Percentiles rank a stretch among this genome's conserved stretches.
Conservation (phyloP, 2,888 invertebrate species). For the Julus scanicus region DNA sequence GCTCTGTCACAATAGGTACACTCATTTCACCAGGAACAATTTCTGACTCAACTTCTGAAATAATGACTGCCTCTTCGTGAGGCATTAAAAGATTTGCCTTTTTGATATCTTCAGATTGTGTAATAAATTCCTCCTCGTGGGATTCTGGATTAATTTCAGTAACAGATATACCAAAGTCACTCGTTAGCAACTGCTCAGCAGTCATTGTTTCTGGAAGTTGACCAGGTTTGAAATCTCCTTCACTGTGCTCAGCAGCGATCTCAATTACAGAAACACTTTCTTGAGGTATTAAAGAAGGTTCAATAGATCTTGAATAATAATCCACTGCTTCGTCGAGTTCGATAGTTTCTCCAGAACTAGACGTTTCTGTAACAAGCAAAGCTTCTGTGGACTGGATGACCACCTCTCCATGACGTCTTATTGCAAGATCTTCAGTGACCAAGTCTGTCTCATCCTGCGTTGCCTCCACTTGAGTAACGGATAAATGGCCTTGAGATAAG, state of each 20-base stretch:
- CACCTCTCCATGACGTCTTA: constrained; percentile 55
- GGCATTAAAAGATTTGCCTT: constrained; percentile 55
- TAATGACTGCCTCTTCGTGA: constrained; percentile 59
- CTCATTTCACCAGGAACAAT: constrained; percentile 51
- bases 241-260: constrained; percentile 62
- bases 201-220: constrained; percentile 56
- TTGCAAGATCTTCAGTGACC: constrained; percentile 54
- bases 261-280: constrained; percentile 65
- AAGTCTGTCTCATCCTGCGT: constrained; percentile 71
- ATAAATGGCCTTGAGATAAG: constrained; percentile 73
- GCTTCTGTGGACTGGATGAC: constrained; percentile 57
- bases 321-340: constrained; percentile 23
- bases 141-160: constrained; percentile 55
- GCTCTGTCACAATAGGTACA: constrained; percentile 6
- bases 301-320: constrained; percentile 63
- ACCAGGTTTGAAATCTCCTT: constrained; percentile 57
- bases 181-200: constrained; percentile 54
- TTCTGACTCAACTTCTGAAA: constrained; percentile 57
- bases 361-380: constrained; percentile 51
- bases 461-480: constrained; percentile 73
- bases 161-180: constrained; percentile 58
- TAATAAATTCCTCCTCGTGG: constrained; percentile 44
- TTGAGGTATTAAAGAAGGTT: constrained; percentile 65
- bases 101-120: constrained; percentile 32
- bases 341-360: constrained; percentile 21